A percentile compares a stretch with the other conserved stretches of the same genome.
phyloP scores from a whole-genome alignment of 2,888 invertebrate genomes.

The Rhorus exstirpatorius region DNA sequence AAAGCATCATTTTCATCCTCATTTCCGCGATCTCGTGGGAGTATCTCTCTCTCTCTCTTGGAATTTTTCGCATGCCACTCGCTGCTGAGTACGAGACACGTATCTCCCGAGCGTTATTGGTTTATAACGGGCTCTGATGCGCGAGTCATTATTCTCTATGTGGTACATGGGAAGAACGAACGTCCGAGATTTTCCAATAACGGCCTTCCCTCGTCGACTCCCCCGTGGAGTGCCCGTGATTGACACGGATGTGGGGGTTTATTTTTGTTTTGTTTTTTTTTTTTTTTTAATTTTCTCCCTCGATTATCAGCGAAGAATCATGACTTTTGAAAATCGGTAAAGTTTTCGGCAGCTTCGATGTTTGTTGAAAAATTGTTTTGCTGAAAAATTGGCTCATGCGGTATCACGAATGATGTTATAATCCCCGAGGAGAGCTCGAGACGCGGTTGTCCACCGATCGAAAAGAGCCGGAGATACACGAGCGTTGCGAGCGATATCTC shows the following conservation, averaged over 20 bases:
- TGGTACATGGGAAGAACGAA: slow-evolving; percentile 72
- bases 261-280: no score
- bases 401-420: not conserved
- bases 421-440: not conserved
- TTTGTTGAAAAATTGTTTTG: no score
- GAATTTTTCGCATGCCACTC: slow-evolving; percentile 18
- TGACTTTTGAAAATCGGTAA: no score
- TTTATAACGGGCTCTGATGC: slow-evolving; percentile 71
- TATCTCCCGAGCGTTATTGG: slow-evolving; percentile 67
- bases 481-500: no score
- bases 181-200: slow-evolving; percentile 67
- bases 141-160: slow-evolving; percentile 72
- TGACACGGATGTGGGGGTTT: slow-evolving; percentile 37
- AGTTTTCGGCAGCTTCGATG: no score
- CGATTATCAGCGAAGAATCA: no score
- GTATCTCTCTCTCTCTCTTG: slow-evolving; percentile 32
- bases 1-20: slow-evolving; percentile 40
- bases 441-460: not conserved
- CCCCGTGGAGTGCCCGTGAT: slow-evolving; percentile 26
- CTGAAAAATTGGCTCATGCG: no score
- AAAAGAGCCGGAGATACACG: not conserved
- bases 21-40: slow-evolving; percentile 39
- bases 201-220: slow-evolving; percentile 29
- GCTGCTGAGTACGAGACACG: slow-evolving; percentile 57
- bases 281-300: no score